Conservation (phyloP, 2,888 invertebrate genomes). For the Didymodactylos carnosus region DNA sequence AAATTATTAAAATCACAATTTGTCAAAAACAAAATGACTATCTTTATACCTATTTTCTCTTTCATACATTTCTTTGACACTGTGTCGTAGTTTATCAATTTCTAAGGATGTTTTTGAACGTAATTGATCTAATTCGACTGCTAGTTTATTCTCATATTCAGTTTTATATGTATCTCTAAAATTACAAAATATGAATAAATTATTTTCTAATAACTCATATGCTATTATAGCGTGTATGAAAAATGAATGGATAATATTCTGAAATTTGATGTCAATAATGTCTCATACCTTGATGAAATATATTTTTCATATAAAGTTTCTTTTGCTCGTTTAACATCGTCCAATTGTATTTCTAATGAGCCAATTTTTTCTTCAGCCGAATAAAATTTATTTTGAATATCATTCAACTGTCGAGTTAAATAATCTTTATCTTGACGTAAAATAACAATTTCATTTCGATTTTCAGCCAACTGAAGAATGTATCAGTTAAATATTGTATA, state of each 20-base stretch:
- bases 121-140: slow-evolving; percentile 28
- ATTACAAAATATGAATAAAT: background rate
- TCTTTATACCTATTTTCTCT: slow-evolving; percentile 32
- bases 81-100: slow-evolving; percentile 28
- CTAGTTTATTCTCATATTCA: slow-evolving; percentile 30
- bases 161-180: slow-evolving; percentile 30
- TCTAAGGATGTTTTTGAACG: slow-evolving; percentile 27
- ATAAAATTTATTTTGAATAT: slow-evolving; percentile 16
- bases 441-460: slow-evolving; percentile 25
- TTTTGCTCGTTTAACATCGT: slow-evolving; percentile 27
- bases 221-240: background rate
- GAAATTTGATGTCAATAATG: background rate
- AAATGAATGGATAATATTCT: background rate
- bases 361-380: slow-evolving; percentile 27
- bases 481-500: background rate
- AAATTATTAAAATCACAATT: background rate
- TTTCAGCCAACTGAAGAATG: slow-evolving; percentile 20
- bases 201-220: background rate
- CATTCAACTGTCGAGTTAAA: slow-evolving; percentile 26
- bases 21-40: background rate
- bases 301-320: slow-evolving; percentile 35
- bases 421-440: slow-evolving; percentile 33
- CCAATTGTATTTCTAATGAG: slow-evolving; percentile 24
- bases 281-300: slow-evolving; percentile 26
- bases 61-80: slow-evolving; percentile 32